Evolutionary conservation across 1,140 invertebrate species (phyloP), one percentile per base, ranked within the genome.

Genomic region (Drosophila ironensis): DNA sequence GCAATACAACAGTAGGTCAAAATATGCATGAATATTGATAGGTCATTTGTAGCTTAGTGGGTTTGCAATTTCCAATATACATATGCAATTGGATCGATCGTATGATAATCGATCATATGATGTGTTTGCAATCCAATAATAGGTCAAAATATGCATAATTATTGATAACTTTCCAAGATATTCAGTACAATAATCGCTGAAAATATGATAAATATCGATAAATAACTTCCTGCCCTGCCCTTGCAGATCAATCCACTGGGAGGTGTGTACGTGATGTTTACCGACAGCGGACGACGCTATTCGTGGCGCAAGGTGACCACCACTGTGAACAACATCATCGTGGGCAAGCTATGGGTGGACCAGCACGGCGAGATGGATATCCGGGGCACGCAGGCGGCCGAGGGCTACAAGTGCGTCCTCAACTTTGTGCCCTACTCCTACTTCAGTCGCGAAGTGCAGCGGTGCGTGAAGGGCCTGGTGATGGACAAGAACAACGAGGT

Each of bases 351-450:
- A 56, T 99, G 99, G 99, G 97, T 99, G 9, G 99, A 99, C 92
- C 97, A 99, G 90, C 97, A 98, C 89, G 99, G 98, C 24, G 98
- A 99, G 88, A 99, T 99, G 97, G 97, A 99, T 88, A 99, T 99
- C 63, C 92, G 93, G 19, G 93, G 93, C 38, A 91, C 92, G 54
- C 98, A 98, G 91, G 94, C 96, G 60, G 94, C 94, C 38, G 93
- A 94, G 33, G 97, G 97, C 44, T 95, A 98, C 82, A 97, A 96
- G 89, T 99, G 98, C 90, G 96, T 97, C 90, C 92, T 99, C 16
- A 99, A 98, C 89, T 98, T 97, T 90, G 95, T 97, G 84, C 97
- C 98, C 6, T 99, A 99, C 91, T 98, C 97, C 40, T 99, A 99
- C 91, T 99, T 99, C 90, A 97, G 97, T 53, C 93, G 97, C 76